phyloP scores from a whole-genome alignment of 1,140 invertebrate genomes.

The Trachymyrmex cornetzi region DNA sequence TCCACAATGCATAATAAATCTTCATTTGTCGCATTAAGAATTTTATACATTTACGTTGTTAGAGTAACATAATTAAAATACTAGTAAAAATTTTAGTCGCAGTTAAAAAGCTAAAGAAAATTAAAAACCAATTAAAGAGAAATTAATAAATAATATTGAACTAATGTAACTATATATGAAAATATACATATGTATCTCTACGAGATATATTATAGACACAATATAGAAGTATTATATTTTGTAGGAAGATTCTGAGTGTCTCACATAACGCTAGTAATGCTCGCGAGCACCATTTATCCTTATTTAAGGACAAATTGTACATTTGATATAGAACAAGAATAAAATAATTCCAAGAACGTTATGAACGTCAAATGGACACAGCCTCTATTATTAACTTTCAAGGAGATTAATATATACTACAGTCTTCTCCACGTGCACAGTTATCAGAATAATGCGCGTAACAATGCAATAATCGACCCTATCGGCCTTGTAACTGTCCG shows the following conservation, averaged over 20 bases:
- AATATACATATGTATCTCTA: too few species aligned
- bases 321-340: too few species aligned
- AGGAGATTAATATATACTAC: neutral
- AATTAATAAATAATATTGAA: neutral
- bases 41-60: neutral
- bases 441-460: constrained; percentile 45
- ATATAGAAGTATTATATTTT: neutral
- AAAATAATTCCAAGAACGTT: too few species aligned
- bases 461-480: constrained; percentile 56
- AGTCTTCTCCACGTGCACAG: constrained; percentile 28
- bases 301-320: too few species aligned
- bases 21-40: neutral
- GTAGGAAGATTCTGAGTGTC: neutral
- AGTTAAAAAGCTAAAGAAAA: neutral
- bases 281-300: too few species aligned
- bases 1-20: neutral
- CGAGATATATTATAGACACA: neutral
- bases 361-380: too few species aligned
- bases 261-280: too few species aligned
- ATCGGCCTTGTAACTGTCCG: constrained; percentile 49
- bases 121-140: neutral
- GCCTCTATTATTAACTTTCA: neutral
- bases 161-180: neutral
- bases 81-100: neutral
- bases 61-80: constrained; percentile 17